Conservation (phyloP, 2,113 vertebrate genomes). For the Leptosomus discolor region DNA sequence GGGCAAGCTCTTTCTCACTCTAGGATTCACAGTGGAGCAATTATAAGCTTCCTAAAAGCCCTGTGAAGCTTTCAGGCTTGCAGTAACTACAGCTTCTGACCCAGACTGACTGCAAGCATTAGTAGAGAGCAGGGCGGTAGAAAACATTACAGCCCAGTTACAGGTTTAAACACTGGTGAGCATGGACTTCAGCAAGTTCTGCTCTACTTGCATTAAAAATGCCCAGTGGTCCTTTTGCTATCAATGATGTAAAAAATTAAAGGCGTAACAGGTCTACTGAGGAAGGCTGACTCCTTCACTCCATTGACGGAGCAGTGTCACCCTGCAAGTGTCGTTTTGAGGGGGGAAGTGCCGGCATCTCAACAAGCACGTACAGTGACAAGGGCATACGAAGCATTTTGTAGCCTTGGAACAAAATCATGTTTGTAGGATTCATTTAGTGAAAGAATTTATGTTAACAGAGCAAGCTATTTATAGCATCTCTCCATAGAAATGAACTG, state of each 20-base stretch:
- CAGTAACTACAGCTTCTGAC: neutral
- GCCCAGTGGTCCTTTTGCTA: neutral
- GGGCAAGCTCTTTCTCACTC: neutral
- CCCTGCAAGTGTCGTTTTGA: neutral
- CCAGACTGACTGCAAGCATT: neutral
- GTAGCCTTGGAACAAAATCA: constrained; percentile 32
- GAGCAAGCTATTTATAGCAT: constrained; percentile 59
- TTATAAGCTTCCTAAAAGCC: neutral
- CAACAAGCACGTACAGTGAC: neutral
- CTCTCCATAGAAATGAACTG: constrained; percentile 25
- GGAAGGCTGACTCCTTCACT: neutral
- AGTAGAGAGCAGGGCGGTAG: neutral
- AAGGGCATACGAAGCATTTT: constrained; percentile 24
- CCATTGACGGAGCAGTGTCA: rapidly evolving
- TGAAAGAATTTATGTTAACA: constrained; percentile 57
- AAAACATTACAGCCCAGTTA: neutral
- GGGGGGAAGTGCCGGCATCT: neutral
- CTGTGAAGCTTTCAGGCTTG: neutral
- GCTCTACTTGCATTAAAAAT: neutral
- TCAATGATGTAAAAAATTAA: neutral
- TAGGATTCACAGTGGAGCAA: neutral
- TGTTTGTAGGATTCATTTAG: constrained; percentile 46
- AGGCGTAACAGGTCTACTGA: neutral
- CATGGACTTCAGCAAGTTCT: neutral
- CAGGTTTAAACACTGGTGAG: neutral